Base-by-base conservation (phyloP, 2,888 invertebrate genomes). In the Oxyteleia sp. region DNA sequence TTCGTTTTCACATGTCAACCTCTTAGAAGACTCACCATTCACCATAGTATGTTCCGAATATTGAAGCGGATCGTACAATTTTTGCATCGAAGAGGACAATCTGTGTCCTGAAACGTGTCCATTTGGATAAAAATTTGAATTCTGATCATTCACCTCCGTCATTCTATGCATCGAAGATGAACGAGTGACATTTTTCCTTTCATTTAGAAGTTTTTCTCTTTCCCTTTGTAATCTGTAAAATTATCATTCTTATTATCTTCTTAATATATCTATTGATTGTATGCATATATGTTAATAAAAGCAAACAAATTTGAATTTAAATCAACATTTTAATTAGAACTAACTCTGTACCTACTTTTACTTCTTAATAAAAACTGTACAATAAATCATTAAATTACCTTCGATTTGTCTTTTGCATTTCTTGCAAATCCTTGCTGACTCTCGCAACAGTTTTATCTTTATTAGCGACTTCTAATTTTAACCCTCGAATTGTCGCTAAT, bases 401-500 rank as follows among this genome's bases (percentile, higher is more conserved):
- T 68, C 95, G 94, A 89, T 97, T 96, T 51, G 96, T 97, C 91
- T 96, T 97, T 88, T 95, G 95, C 72, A 96, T 92, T 82, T 97
- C 97, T 41, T 97, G 97, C 47, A 96, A 94, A 89, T 97, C 97
- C 86, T 96, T 95, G 41, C 96, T 96, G 55, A 97, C 94, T 84
- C 96, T 96, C 35, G 95, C 94, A 81, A 97, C 94, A 1, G 95
- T 95, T 86, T 97, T 96, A 88, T 97, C 97, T 92, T 97, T 97
- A 32, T 95, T 95, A 2, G 95, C 95, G 61, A 97, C 91, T 89
- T 97, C 97, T 0, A 96, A 93, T 90, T 97, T 96, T 89, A 97
- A 93, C 1, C 97, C 97, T 81, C 97, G 95, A 87, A 97, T 96
- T 0, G 97, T 97, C 0, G 97, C 97, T 20, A 97, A 93, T 53